Evolutionary conservation across 1,140 invertebrate species (phyloP), one percentile per base, ranked within the genome.

Genomic region (Caenorhabditis elegans): DNA sequence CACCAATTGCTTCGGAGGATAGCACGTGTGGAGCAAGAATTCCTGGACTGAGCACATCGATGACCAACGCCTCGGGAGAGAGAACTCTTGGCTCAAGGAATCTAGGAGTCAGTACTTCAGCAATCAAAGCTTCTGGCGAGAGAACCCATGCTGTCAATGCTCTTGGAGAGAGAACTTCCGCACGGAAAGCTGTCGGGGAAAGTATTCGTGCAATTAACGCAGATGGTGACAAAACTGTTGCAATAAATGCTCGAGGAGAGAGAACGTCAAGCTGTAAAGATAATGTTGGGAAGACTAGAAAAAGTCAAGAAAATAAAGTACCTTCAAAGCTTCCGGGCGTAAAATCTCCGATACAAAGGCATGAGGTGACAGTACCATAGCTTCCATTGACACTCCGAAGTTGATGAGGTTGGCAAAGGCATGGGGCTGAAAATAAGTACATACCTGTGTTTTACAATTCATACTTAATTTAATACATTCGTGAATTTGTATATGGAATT

Each of bases 131-230:
- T 83, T 83, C 81, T 22, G 83, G 83, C 15, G 83, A 84, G 3
- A 84, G 47, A 5, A 84, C 75, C 55, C 76, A 84, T 19, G 83
- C 51, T 31, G 75, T 78, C 5, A 84, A 77, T 8, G 83, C 83
- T 70, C 83, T 70, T 28, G 83, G 83, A 13, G 83, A 83, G 5
- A 84, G 47, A 0, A 84, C 81, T 79, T 84, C 83, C n/a, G 83
- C 82, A 28, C 81, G 47, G 47, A 84, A 80, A 8, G 83, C 83
- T n/a, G 83, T 49, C 19, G 83, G 83, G 13, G 81, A 78, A n/a
- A 84, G 76, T n/a, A 84, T 76, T 51, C 83, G 47, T 0, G 80
- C 83, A 36, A 84, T 76, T 3, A 84, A 34, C 1, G 83, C 83
- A 34, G 81, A 51, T 46, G 83, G 83, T 17, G 76, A 51, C 2